A percentile compares a stretch with the other conserved stretches of the same genome.
phyloP scores from a whole-genome alignment of 2,797 vertebrate species.

The Hydrophis major region DNA sequence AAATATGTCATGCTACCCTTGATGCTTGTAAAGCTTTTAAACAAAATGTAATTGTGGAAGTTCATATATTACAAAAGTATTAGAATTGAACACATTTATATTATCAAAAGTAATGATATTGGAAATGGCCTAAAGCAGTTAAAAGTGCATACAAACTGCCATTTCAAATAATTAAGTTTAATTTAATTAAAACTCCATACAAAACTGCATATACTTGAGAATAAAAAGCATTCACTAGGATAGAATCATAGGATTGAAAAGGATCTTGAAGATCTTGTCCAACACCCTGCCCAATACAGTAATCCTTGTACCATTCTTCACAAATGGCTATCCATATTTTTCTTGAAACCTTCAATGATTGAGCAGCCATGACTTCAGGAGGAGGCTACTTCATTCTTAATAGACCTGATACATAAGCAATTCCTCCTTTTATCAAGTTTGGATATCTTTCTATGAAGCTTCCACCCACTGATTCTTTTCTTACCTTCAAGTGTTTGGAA shows the following conservation, averaged over 20 bases:
- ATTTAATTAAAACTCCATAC: not conserved
- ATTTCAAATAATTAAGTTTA: not conserved
- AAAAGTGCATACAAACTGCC: not conserved
- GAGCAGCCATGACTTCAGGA: not conserved
- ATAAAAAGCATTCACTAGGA: not conserved
- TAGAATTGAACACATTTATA: slow-evolving; percentile 13
- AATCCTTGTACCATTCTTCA: not conserved
- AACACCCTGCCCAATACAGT: not conserved
- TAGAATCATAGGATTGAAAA: not conserved
- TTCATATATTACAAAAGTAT: not conserved
- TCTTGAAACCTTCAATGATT: not conserved
- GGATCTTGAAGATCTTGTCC: not conserved
- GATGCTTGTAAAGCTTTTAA: slow-evolving; percentile 41
- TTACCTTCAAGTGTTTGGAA: not conserved
- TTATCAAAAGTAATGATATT: not conserved
- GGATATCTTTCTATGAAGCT: not conserved
- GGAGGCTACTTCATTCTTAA: not conserved
- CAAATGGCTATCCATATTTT: not conserved
- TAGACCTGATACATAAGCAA: not conserved
- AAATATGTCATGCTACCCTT: slow-evolving; percentile 51
- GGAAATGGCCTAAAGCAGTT: not conserved
- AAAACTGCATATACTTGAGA: not conserved
- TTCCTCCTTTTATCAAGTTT: not conserved
- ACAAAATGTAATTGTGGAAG: slow-evolving; percentile 38
- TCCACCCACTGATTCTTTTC: not conserved